A percentile compares a stretch with the other conserved stretches of the same genome.
These are phyloP conservation scores for Neofelis nebulosa DNA, from an alignment of 2,113 vertebrate genomes.

Conservation along the genomic window DNA sequence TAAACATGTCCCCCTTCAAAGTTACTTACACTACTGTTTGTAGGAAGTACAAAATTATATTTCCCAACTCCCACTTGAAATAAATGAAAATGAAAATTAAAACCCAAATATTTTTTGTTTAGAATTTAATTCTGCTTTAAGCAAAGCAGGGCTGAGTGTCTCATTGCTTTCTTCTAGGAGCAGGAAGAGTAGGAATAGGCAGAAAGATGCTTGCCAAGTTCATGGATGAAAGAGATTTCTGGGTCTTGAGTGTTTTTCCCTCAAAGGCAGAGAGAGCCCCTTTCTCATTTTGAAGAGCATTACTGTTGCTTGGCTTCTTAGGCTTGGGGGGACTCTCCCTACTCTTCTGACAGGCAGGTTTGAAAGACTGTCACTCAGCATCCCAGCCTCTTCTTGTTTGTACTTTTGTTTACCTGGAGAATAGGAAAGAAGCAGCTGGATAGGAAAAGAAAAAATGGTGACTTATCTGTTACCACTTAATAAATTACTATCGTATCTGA, in stretches of 20 bases:
- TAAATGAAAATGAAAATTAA: constrained; percentile 41
- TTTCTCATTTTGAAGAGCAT: neutral
- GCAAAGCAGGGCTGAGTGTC: neutral
- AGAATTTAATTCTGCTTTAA: neutral
- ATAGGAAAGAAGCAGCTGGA: neutral
- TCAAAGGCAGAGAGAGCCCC: neutral
- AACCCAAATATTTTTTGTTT: constrained; percentile 2
- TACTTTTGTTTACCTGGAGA: neutral
- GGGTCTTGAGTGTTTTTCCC: neutral
- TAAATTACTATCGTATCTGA: neutral
- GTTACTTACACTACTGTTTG: neutral
- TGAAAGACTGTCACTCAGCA: neutral
- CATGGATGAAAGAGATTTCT: neutral
- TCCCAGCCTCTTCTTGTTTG: neutral
- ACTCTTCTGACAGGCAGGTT: neutral
- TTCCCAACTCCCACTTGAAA: neutral
- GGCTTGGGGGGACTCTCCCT: neutral
- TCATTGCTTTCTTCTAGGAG: neutral
- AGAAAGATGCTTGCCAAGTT: neutral
- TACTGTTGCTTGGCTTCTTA: neutral
- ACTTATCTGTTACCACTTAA: neutral
- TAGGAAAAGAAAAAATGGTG: neutral
- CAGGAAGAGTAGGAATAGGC: neutral
- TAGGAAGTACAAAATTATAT: neutral
- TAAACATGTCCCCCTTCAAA: neutral